Base-by-base conservation (phyloP, 1,140 invertebrate species). In the Drosophila miranda region DNA sequence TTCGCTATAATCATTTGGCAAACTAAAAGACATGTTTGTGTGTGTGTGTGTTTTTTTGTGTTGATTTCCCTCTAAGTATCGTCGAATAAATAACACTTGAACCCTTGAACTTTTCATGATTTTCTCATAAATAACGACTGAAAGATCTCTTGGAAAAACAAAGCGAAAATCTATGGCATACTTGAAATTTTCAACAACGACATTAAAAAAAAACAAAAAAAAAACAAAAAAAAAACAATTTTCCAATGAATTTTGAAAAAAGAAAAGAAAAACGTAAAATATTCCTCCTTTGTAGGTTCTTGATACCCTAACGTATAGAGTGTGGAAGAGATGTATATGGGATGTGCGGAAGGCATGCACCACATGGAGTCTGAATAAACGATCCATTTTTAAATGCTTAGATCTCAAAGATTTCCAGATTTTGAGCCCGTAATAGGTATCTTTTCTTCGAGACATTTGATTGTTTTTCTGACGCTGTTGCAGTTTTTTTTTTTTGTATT, bases 401-500 rank as follows among this genome's bases (percentile, higher is more conserved):
- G 2, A 19, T 19, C 19, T 19, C 19, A 19, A 19, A 19, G 19
- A 19, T 19, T 2, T 19, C 19, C 19, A 19, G 1, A 19, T 19
- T 19, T 19, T 1, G 19, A 19, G 19, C 19, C 19, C 19, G 2
- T 19, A 48, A 46, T 41, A 43, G 34, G 52, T 67, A 68, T 45
- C 2, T 9, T 3, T 4, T 5, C 6, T 16, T 68, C 62, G 62
- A 55, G 16, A 6, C 26, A 7, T 16, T 50, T 63, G 2, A 26
- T 48, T 48, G 26, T 7, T 41, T 64, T 68, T 54, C 46, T 56
- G 68, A 73, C 46, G 34, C 49, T 70, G 73, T 55, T 84, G 81
- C 81, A 84, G 63, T 84, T 84, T 84, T 84, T 13, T 4, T n/a
- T 69, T 77, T 75, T 46, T 34, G 4, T 26, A 0, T 26, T 26